These are phyloP conservation scores for Tetramorium bicarinatum DNA, from an alignment of 2,888 invertebrate genomes.

Conservation along the genomic window DNA sequence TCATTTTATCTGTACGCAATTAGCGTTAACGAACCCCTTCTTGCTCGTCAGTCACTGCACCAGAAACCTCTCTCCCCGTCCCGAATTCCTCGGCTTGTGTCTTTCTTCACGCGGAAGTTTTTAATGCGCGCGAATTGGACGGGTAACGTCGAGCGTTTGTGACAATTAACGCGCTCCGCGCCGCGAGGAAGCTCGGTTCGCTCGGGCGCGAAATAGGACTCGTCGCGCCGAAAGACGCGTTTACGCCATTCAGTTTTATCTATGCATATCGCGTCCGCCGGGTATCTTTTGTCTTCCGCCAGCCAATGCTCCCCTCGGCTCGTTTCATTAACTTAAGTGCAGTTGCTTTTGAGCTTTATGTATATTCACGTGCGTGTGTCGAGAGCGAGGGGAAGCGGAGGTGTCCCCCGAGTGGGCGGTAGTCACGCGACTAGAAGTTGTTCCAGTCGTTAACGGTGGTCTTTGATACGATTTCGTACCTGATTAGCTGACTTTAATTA, in stretches of 20 bases:
- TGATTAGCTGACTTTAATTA: slow-evolving; percentile 69
- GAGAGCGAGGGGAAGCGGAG: not conserved
- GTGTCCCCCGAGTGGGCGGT: slow-evolving; percentile 25
- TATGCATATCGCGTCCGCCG: slow-evolving; percentile 27
- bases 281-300: slow-evolving; percentile 45
- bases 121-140: slow-evolving; percentile 53
- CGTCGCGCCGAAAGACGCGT: slow-evolving; percentile 25
- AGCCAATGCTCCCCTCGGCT: slow-evolving; percentile 34
- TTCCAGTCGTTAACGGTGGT: slow-evolving; percentile 50
- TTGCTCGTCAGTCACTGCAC: slow-evolving; percentile 85
- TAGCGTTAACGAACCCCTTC: slow-evolving; percentile 81
- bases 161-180: slow-evolving; percentile 32
- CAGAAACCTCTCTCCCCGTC: slow-evolving; percentile 69
- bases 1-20: slow-evolving; percentile 81
- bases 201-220: not conserved
- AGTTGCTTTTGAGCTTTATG: slow-evolving; percentile 52
- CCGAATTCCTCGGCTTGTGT: slow-evolving; percentile 13
- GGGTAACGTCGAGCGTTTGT: slow-evolving; percentile 66
- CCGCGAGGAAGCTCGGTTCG: not conserved
- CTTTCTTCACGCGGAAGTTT: slow-evolving; percentile 14
- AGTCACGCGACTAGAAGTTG: slow-evolving; percentile 67
- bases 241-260: slow-evolving; percentile 34
- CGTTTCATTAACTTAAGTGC: slow-evolving; percentile 76
- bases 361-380: slow-evolving; percentile 34
- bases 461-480: slow-evolving; percentile 65